Evolutionary conservation across 2,888 invertebrate genomes (phyloP), one percentile per base, ranked within the genome.

Genomic region (Falcaria lacertinaria): DNA sequence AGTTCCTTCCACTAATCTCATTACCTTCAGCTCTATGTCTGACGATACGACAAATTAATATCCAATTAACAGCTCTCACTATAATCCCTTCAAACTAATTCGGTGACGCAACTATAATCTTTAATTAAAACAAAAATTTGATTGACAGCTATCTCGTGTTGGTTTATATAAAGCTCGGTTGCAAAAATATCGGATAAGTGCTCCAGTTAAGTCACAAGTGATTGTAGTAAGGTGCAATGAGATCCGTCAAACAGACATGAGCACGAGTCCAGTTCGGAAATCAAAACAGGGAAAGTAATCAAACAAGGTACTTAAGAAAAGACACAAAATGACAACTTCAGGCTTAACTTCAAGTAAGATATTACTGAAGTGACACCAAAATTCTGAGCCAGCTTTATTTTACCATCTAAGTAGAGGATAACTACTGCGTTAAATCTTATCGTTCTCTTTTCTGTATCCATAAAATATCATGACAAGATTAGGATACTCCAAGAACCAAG

Each of bases 121-220:
- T 63, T 55, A 54, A 54, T 55, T 54, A 54, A 62, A 63, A 61
- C 65, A 62, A 52, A 64, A 57, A 43, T 50, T 28, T 69, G 74
- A 73, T 69, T 77, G 80, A 79, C 79, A 64, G 72, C 13, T 13
- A 64, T 67, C 64, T 56, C 60, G 54, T 61, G 61, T 57, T 52
- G 57, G 54, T 54, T 54, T 61, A 65, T 57, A 54, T 57, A 49
- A 50, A 52, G 52, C 44, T 44, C 15, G 37, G 48, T 66, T 71
- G 74, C 73, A 64, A 73, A 73, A 74, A 70, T 54, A 54, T 50
- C 54, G 50, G 56, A 65, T 66, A 68, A 69, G 57, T 71, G 80
- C 62, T 71, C 80, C 70, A 77, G 68, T 76, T 80, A 66, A 64
- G 64, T 71, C 69, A 63, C 63, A 64, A 69, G 68, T 70, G 78